Conservation (phyloP, 2,888 invertebrate genomes). For the Dryocosmus kuriphilus region DNA sequence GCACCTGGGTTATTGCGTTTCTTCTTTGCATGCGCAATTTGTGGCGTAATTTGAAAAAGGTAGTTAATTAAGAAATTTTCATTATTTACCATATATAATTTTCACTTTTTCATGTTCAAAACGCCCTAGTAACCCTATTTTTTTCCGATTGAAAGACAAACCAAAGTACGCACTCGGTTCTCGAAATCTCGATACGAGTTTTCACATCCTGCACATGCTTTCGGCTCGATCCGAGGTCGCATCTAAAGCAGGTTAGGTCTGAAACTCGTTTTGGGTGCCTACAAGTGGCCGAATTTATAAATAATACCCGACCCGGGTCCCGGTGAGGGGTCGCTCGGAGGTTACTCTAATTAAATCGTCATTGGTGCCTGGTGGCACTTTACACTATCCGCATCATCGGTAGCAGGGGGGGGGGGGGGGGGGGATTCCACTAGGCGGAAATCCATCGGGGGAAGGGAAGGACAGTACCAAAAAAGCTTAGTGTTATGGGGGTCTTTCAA, state of each 20-base stretch:
- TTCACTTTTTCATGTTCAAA: background rate
- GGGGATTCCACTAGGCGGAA: background rate
- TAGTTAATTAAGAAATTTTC: background rate
- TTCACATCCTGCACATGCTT: conserved; percentile 29
- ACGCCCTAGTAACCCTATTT: background rate
- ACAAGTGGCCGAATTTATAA: conserved; percentile 39
- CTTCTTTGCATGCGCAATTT: too few relatives aligned
- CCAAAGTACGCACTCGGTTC: conserved; percentile 1
- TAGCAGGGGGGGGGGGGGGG: background rate
- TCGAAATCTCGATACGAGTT: too few relatives aligned
- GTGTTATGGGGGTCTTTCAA: conserved; percentile 3
- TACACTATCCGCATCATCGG: background rate
- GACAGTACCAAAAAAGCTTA: background rate
- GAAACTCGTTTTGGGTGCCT: conserved; percentile 37
- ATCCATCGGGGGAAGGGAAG: background rate
- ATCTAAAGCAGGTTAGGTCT: conserved; percentile 33
- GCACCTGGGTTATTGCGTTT: too few relatives aligned
- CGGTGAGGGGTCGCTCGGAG: background rate
- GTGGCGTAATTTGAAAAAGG: too few relatives aligned
- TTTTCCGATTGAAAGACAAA: conserved; percentile 23
- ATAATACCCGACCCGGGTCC: conserved; percentile 29
- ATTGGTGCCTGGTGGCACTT: background rate
- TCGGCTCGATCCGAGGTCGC: conserved; percentile 28
- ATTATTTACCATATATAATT: background rate
- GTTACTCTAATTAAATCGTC: conserved; percentile 32